Evolutionary conservation across 2,113 vertebrate genomes (phyloP).

Genomic region (Psephotus haematonotus): DNA sequence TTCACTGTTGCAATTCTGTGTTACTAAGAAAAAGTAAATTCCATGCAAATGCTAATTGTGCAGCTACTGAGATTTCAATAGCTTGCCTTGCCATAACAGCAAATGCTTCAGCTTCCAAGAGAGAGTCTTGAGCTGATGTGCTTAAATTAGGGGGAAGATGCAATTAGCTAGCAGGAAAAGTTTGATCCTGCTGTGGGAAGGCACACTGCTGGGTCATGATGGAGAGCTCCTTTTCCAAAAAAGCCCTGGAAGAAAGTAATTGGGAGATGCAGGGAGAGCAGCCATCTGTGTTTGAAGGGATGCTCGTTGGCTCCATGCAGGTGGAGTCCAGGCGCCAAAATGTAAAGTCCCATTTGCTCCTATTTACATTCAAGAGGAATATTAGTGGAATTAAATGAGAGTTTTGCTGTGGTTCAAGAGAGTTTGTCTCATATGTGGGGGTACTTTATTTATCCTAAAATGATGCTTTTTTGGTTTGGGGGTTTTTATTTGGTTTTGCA

Average conservation of each 20-base stretch:
- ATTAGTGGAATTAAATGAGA: neutral
- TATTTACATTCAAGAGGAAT: neutral
- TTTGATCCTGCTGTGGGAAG: neutral
- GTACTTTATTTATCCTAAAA: neutral
- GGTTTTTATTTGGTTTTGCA: neutral
- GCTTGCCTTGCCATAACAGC: neutral
- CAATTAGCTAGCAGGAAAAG: neutral
- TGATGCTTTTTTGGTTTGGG: neutral
- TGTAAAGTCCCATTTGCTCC: neutral
- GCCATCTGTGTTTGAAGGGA: neutral
- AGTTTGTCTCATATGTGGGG: neutral
- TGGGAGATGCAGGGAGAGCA: neutral
- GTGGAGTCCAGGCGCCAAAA: fast-evolving
- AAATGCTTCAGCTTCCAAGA: neutral
- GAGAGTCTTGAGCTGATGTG: neutral
- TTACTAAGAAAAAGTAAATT: neutral
- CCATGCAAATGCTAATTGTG: neutral
- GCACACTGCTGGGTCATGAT: neutral
- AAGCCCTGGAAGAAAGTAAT: neutral
- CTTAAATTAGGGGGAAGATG: neutral
- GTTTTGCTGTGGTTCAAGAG: neutral
- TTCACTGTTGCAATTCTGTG: neutral
- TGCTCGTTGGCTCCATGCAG: fast-evolving
- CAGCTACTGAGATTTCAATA: neutral
- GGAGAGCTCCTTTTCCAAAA: neutral